These are phyloP conservation scores for Choristoneura fumiferana DNA, from an alignment of 1,140 invertebrate genomes.

Conservation along the genomic window DNA sequence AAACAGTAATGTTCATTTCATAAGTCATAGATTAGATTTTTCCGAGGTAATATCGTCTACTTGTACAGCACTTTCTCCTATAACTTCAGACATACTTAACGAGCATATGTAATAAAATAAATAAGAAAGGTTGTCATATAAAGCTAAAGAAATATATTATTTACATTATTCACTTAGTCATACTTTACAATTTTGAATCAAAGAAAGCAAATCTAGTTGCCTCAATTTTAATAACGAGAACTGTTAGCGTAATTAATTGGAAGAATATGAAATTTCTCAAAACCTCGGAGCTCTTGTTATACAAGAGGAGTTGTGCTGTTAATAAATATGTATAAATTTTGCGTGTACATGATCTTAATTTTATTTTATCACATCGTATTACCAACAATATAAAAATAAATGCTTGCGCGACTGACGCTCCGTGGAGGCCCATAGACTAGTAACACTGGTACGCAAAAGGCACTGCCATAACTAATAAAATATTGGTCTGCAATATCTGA, in stretches of 20 bases:
- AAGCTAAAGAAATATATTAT: no score
- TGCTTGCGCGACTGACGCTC: conserved; percentile 62
- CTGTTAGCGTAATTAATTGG: neutral
- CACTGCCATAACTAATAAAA: conserved; percentile 48
- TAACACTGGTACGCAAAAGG: conserved; percentile 66
- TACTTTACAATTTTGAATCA: no score
- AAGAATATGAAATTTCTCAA: conserved; percentile 11
- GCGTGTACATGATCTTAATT: conserved; percentile 15
- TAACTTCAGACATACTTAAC: no score
- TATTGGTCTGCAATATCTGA: conserved; percentile 16
- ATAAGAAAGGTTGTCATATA: no score
- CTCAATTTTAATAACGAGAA: conserved; percentile 7
- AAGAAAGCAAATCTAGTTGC: neutral
- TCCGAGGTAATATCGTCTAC: no score
- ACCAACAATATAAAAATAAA: conserved; percentile 74
- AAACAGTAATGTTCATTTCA: no score
- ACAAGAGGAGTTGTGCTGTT: conserved; percentile 42
- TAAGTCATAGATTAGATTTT: no score
- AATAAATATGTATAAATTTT: conserved; percentile 28
- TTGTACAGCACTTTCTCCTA: no score
- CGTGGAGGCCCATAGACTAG: conserved; percentile 59
- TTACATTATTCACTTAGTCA: neutral
- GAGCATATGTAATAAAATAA: no score
- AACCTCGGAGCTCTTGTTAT: conserved; percentile 23
- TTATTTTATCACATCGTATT: conserved; percentile 55